Evolutionary conservation across 2,113 vertebrate species (phyloP).

Genomic region (Oryzias curvinotus): DNA sequence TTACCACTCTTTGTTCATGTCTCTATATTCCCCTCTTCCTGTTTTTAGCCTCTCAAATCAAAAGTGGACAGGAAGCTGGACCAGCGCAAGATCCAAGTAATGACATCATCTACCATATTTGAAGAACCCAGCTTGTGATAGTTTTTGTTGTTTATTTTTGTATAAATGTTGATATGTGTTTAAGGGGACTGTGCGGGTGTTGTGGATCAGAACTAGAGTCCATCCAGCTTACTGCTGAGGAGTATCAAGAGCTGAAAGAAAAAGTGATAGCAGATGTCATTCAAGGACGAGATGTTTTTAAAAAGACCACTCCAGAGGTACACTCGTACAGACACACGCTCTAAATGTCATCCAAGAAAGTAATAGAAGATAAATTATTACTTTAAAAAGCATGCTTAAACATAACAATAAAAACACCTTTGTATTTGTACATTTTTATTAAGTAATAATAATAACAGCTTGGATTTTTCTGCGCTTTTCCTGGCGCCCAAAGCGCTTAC

Average conservation of each 20-base stretch:
- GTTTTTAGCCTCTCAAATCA: constrained; percentile 79
- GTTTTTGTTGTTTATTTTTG: background rate
- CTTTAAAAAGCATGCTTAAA: no score
- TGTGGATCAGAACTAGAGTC: constrained; percentile 85
- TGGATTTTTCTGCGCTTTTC: no score
- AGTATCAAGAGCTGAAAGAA: constrained; percentile 85
- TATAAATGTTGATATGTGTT: background rate
- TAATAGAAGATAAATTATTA: no score
- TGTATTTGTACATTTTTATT: no score
- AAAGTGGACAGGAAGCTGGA: constrained; percentile 84
- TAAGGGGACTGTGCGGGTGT: constrained; percentile 82
- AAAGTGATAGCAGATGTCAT: constrained; percentile 86
- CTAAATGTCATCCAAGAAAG: no score
- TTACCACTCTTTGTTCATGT: background rate
- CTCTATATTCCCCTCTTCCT: constrained; percentile 15
- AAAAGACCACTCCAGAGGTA: constrained; percentile 90
- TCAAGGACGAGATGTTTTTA: constrained; percentile 86
- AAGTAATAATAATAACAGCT: no score
- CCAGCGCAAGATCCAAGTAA: constrained; percentile 81
- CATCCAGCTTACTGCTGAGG: constrained; percentile 84
- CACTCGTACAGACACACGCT: background rate
- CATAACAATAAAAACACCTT: no score
- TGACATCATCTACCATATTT: background rate
- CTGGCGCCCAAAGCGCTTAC: no score
- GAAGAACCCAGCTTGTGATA: background rate